These are phyloP conservation scores for Pelusios castaneus DNA, from an alignment of 2,113 vertebrate genomes.

Conservation along the genomic window DNA sequence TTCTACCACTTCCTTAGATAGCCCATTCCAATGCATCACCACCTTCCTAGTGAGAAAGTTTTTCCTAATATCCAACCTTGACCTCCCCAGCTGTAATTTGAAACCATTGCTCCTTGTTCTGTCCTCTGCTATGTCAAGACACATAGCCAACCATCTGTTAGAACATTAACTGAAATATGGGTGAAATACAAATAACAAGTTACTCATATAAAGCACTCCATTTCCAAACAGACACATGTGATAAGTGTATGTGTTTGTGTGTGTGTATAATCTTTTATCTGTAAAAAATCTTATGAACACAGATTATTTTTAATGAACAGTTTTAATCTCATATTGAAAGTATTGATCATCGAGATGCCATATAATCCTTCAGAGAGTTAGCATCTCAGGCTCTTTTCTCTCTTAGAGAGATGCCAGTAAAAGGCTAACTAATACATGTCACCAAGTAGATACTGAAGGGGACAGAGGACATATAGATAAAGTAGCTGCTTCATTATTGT, in stretches of 20 bases:
- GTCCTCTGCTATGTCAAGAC: no score
- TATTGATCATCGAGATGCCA: constrained; percentile 1
- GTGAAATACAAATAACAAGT: neutral
- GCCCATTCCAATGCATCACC: no score
- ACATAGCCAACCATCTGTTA: neutral
- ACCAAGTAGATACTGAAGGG: neutral
- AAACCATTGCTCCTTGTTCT: no score
- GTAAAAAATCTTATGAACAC: neutral
- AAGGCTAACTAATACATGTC: neutral
- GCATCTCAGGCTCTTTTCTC: neutral
- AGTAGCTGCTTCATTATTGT: neutral
- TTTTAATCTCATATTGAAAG: neutral
- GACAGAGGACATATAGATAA: neutral
- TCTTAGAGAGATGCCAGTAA: neutral
- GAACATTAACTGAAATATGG: neutral
- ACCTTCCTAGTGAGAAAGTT: no score
- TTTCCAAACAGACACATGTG: neutral
- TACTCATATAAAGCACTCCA: neutral
- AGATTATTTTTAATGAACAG: neutral
- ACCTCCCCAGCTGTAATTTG: no score
- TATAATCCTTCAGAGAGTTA: neutral
- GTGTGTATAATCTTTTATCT: neutral
- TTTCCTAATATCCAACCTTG: no score
- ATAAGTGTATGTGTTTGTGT: no score
- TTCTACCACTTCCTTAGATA: no score